Evolutionary conservation across 2,797 vertebrate genomes (phyloP), one percentile per base, ranked within the genome.

Genomic region (Lagocephalus sceleratus): DNA sequence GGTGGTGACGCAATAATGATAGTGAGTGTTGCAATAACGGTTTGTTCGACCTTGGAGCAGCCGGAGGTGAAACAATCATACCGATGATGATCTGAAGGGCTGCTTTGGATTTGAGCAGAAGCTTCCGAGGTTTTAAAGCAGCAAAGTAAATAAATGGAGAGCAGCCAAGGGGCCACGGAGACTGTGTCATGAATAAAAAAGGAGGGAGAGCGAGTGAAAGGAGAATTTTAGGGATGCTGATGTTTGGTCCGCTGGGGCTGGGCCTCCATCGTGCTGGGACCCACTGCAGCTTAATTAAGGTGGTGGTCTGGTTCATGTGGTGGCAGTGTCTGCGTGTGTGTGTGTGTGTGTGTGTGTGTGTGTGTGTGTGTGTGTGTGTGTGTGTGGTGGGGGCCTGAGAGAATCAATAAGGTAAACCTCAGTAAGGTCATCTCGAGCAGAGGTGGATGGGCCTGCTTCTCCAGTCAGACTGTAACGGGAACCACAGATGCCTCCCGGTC

Each of bases 371-470:
- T 49, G 12, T 61, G 17, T 63, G 14, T 54, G 15, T 22, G 5
- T 57, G 42, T 32, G 29, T 40, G 15, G 15, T 38, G 32, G 14
- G 11, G 3, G n/a, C n/a, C n/a, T n/a, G 32, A 38, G 38, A 7
- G 19, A 19, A 43, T 43, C 41, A 43, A 43, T 43, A 17, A 1
- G 14, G 5, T 51, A 11, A 41, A 8, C 55, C 54, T 38, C 38
- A 51, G 45, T 16, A 65, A 72, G 61, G 64, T 75, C 63, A 78
- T 20, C 25, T 1, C 58, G 19, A 47, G 20, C 15, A 43, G 20
- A 46, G 11, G 51, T 16, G 26, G 26, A 56, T 60, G 19, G 10
- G 20, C 21, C 38, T 19, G 22, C 53, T 26, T 59, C 44, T 54
- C 8, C 20, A 3, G 16, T 52, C n/a, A 49, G 39, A 66, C 47